Conservation (phyloP, 23 tunicate genomes). For the Aplidium turbinatum region DNA sequence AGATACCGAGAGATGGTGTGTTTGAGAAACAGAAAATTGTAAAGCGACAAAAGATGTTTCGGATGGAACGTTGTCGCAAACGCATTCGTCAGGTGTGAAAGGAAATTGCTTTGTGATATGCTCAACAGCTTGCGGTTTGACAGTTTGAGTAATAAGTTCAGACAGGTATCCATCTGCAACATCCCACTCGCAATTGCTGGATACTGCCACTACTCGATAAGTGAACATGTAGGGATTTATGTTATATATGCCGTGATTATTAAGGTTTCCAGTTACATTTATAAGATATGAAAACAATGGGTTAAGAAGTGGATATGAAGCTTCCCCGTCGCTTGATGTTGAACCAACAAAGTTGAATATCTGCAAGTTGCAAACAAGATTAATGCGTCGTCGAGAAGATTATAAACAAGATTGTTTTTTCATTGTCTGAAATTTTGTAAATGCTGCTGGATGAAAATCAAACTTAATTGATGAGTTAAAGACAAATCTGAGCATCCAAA, state of each 20-base stretch:
- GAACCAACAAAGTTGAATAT: no score
- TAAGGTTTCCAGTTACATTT: neutral
- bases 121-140: neutral
- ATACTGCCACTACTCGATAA: neutral
- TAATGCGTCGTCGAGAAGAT: no score
- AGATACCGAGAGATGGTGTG: no score
- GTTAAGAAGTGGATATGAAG: neutral
- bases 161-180: neutral
- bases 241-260: neutral
- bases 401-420: no score
- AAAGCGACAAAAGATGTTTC: no score
- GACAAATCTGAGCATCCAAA: no score
- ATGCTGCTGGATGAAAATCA: no score
- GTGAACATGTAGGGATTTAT: neutral
- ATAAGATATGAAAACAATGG: constrained; percentile 1
- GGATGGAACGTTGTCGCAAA: neutral
- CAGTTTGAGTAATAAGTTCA: neutral
- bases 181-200: neutral
- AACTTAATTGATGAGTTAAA: no score
- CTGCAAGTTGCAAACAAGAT: no score
- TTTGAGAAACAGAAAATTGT: no score
- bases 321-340: no score
- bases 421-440: no score
- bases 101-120: neutral
- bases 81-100: constrained; percentile 1